Evolutionary conservation across 2,113 vertebrate genomes (phyloP).

Genomic region (Rutilus rutilus): DNA sequence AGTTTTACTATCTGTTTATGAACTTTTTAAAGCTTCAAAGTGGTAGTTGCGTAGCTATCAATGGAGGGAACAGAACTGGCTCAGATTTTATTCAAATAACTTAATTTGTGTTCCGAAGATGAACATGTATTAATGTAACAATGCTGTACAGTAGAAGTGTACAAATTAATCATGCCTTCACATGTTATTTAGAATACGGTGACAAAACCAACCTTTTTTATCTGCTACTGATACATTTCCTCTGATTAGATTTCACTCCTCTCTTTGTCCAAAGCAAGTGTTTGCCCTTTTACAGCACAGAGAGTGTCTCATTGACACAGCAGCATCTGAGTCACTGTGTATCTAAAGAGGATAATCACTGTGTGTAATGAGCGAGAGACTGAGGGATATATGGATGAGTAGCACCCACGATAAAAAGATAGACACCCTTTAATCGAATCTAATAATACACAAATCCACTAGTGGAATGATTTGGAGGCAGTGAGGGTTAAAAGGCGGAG

Average conservation of each 20-base stretch:
- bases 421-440: not conserved
- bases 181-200: not conserved
- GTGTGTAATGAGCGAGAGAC: conserved; percentile 9
- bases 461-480: conserved; percentile 18
- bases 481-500: not conserved
- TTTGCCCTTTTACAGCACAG: conserved; percentile 28
- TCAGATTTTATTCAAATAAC: not conserved
- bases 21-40: too few species aligned
- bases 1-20: too few species aligned
- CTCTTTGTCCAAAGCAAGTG: conserved; percentile 16
- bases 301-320: not conserved
- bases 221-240: conserved; percentile 2
- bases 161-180: not conserved
- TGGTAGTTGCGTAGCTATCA: too few species aligned
- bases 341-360: conserved; percentile 21
- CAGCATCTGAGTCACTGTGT: conserved; percentile 2
- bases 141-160: not conserved
- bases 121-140: not conserved
- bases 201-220: not conserved
- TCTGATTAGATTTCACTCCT: conserved; percentile 21
- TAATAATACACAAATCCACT: conserved; percentile 15
- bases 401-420: conserved; percentile 13
- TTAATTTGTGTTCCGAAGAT: not conserved
- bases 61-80: too few species aligned
- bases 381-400: not conserved